Conservation (phyloP, 2,797 vertebrate species). For the Hydrophis major region DNA sequence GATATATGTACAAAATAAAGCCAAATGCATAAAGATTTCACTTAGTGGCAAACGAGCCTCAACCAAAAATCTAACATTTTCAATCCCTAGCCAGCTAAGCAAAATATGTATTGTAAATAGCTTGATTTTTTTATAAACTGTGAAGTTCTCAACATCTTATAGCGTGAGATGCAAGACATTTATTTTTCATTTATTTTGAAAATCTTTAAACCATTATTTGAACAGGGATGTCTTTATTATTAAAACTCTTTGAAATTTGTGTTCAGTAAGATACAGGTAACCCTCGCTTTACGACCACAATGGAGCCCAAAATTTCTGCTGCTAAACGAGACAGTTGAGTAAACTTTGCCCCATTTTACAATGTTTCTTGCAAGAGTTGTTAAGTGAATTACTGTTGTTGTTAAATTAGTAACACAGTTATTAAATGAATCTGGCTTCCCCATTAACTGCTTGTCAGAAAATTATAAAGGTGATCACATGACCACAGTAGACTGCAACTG, state of each 20-base stretch:
- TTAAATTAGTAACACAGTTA: background rate
- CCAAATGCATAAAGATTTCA: slow-evolving; percentile 26
- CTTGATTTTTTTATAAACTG: slow-evolving; percentile 31
- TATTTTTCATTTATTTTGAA: background rate
- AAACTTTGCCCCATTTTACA: too few relatives aligned
- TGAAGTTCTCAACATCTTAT: slow-evolving; percentile 9
- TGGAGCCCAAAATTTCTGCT: background rate
- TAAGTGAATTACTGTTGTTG: too few relatives aligned
- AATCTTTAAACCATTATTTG: background rate
- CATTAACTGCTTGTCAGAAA: background rate
- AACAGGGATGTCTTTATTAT: background rate
- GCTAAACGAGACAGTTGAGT: background rate
- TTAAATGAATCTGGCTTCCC: background rate
- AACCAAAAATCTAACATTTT: slow-evolving; percentile 40
- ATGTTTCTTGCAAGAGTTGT: too few relatives aligned
- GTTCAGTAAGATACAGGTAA: background rate
- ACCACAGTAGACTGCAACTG: background rate
- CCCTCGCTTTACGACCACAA: background rate
- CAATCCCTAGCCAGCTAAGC: slow-evolving; percentile 43
- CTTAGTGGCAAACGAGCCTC: slow-evolving; percentile 9
- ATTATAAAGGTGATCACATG: background rate
- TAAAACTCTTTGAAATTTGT: background rate
- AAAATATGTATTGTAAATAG: slow-evolving; percentile 32
- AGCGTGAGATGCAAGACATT: background rate
- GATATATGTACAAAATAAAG: background rate